Base-by-base conservation (phyloP, 2,888 invertebrate species). In the Oscheius myriophilus region DNA sequence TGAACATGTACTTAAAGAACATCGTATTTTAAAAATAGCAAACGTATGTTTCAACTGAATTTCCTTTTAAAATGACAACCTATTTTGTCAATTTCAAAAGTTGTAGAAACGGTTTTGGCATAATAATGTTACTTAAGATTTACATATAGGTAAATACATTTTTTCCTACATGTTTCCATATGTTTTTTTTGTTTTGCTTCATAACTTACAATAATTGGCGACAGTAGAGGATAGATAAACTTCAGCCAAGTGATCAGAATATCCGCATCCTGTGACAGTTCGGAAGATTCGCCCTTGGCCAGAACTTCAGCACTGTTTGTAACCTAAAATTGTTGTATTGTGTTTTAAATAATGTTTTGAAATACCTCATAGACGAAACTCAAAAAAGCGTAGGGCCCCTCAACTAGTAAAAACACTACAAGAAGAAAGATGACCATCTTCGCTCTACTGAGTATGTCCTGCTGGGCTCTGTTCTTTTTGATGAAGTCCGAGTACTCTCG, bases 331-430 rank as follows among this genome's bases (percentile, higher is more conserved):
- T n/a, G 23, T 43, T 45, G 7, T 6, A 12, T 18, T 25, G 41
- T 2, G 25, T 12, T 43, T n/a, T 7, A 12, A 25, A 16, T 6
- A 26, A 26, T n/a, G 18, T 39, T 23, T 25, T 43, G 16, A 6
- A 6, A 7, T 33, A 82, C 80, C 73, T 83, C 82, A 42, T 78
- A 76, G 45, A 80, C 74, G 57, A 82, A 82, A 26, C 75, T 77
- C 18, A 84, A 68, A n/a, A 76, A 70, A 39, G 82, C 81, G 58
- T 83, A 84, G 1, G 84, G 84, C 11, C 84, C 84, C 57, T 83
- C 80, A 21, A 84, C 64, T 16, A 83, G 45, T 4, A 84, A 49
- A 45, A 74, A 80, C 12, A 76, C 70, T 23, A 73, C 70, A 25
- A 78, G 59, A 23, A 80, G 71, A 11, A 76, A 58, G 33, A 80